These are phyloP conservation scores for Liolophura sinensis DNA, from an alignment of 1,140 invertebrate genomes.

Conservation along the genomic window DNA sequence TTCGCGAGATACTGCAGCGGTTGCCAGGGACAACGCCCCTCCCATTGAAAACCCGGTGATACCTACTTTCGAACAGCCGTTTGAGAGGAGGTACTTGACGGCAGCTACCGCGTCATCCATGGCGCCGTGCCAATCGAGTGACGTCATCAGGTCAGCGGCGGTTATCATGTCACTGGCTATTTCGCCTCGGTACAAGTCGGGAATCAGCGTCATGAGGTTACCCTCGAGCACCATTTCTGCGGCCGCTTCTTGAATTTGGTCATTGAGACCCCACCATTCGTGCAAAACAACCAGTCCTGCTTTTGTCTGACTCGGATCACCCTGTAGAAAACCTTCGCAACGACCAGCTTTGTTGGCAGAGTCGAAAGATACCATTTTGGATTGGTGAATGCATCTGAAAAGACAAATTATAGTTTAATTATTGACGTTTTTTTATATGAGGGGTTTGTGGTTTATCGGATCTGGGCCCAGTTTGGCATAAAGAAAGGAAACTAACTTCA, in stretches of 20 bases:
- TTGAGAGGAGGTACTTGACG: conserved; percentile 25
- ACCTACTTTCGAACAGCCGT: conserved; percentile 38
- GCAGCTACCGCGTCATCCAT: conserved; percentile 45
- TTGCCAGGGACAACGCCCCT: conserved; percentile 43
- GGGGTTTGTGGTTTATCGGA: too few relatives aligned
- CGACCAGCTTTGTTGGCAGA: conserved; percentile 20
- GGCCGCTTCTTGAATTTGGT: conserved; percentile 44
- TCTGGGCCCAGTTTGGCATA: too few relatives aligned
- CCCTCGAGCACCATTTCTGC: conserved; percentile 26
- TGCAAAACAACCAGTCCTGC: conserved; percentile 22
- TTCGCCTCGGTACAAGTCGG: conserved; percentile 53
- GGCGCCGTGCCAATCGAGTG: conserved; percentile 52
- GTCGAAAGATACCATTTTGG: conserved; percentile 1
- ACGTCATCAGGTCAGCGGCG: conserved; percentile 46
- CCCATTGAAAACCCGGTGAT: conserved; percentile 54
- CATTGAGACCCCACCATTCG: conserved; percentile 56
- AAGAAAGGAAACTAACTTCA: too few relatives aligned
- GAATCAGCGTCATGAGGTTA: conserved; percentile 42
- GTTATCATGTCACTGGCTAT: conserved; percentile 41
- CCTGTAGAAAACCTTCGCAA: conserved; percentile 15
- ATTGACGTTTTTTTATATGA: too few relatives aligned
- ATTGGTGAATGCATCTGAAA: too few relatives aligned
- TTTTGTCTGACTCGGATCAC: conserved; percentile 7
- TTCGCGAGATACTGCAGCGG: conserved; percentile 34
- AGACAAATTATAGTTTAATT: too few relatives aligned